phyloP scores from a whole-genome alignment of 2,113 vertebrate species.

The Rhinopomastus cyanomelas region DNA sequence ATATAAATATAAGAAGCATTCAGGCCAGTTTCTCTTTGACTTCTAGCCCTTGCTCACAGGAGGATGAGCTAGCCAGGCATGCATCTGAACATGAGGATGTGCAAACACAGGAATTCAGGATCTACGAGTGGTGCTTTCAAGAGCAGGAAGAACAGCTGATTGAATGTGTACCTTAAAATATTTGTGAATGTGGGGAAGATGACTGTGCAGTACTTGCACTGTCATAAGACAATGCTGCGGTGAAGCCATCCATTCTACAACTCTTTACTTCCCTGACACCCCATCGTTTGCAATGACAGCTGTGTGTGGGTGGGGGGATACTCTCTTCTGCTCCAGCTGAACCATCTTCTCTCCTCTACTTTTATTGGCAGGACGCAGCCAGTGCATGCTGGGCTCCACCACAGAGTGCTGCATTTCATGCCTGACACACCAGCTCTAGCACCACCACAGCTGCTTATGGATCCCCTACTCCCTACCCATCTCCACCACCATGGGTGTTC shows the following conservation, averaged over 20 bases:
- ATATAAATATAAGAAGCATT: background rate
- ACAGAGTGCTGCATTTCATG: fast-evolving
- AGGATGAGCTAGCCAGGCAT: background rate
- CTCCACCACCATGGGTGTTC: no score
- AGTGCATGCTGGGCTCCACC: fast-evolving
- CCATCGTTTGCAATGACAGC: background rate
- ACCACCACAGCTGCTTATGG: background rate
- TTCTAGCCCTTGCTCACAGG: background rate
- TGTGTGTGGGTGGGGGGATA: fast-evolving
- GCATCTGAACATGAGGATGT: background rate
- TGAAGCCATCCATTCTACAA: background rate
- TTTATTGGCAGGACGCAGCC: no score
- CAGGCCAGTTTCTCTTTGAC: background rate
- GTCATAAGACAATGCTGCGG: background rate
- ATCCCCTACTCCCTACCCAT: no score
- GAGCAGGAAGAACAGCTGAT: background rate
- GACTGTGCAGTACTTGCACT: background rate
- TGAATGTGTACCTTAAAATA: background rate
- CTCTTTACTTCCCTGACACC: background rate
- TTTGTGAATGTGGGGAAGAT: background rate
- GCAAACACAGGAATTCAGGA: background rate
- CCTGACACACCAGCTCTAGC: background rate
- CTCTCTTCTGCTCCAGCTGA: background rate
- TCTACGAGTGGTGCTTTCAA: background rate
- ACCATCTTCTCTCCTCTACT: background rate